Percentiles rank a stretch among this genome's conserved stretches.
These are phyloP conservation scores for Myiothlypis chrysogaster DNA, from an alignment of 2,797 vertebrate species.

Conservation along the genomic window DNA sequence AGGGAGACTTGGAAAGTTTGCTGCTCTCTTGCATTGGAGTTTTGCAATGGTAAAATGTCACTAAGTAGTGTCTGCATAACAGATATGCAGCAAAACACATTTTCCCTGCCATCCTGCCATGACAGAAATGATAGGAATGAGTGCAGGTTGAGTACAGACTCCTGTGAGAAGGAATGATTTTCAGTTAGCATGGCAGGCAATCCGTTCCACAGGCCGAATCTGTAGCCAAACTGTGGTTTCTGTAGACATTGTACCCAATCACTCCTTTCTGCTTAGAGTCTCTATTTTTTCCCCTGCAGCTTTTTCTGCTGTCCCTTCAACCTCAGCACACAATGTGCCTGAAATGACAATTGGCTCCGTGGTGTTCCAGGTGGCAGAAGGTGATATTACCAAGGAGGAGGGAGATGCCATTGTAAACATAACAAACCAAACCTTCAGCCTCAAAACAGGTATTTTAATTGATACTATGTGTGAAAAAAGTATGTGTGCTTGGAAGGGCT, in stretches of 20 bases:
- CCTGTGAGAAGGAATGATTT: not conserved
- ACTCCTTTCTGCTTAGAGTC: not conserved
- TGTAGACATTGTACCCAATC: not conserved
- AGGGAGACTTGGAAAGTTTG: not conserved
- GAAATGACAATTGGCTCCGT: conserved; percentile 79
- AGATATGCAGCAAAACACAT: not conserved
- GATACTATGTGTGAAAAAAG: not conserved
- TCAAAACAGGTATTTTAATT: conserved; percentile 78
- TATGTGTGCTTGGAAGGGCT: not conserved
- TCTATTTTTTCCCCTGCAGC: conserved; percentile 32
- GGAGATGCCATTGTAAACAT: conserved; percentile 87
- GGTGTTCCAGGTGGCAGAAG: conserved; percentile 76
- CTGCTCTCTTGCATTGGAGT: not conserved
- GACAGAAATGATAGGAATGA: not conserved
- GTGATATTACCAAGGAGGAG: conserved; percentile 86
- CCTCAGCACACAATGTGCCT: conserved; percentile 11
- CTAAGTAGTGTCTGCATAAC: not conserved
- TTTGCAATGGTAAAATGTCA: not conserved
- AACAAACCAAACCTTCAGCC: conserved; percentile 79
- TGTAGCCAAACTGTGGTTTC: not conserved
- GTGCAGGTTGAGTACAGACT: not conserved
- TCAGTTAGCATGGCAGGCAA: not conserved
- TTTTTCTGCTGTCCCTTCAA: not conserved
- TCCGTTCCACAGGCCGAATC: not conserved
- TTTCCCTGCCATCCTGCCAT: not conserved